Evolutionary conservation across 1,140 invertebrate genomes (phyloP).

Genomic region (Drosophila sechellia): DNA sequence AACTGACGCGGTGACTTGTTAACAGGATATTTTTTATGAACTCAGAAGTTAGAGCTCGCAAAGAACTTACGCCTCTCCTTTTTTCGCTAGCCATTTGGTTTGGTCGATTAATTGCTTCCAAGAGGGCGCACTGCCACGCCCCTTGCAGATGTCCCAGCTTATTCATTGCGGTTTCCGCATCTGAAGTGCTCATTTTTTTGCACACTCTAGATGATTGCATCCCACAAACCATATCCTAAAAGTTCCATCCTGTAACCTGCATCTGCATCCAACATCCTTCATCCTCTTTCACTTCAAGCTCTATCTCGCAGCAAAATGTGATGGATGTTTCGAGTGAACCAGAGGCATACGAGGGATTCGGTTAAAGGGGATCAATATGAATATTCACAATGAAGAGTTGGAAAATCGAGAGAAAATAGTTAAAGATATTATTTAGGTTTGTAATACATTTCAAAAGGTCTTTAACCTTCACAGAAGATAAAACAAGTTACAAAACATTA

Average conservation of each 20-base stretch:
- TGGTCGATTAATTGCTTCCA: conserved; percentile 42
- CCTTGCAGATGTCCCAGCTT: conserved; percentile 21
- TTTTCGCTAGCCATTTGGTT: conserved; percentile 2
- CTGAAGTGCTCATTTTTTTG: conserved; percentile 17
- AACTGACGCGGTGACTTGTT: background rate
- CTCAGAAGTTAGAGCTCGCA: no score
- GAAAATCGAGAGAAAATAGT: background rate
- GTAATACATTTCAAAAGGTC: no score
- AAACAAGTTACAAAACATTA: no score
- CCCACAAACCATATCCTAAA: conserved; percentile 12
- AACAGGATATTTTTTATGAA: background rate
- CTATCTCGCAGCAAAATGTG: conserved; percentile 51
- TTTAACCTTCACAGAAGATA: no score
- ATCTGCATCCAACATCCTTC: conserved; percentile 2
- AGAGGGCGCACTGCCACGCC: conserved; percentile 45
- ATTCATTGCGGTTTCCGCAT: conserved; percentile 45
- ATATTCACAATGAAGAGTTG: no score
- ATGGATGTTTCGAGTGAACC: background rate
- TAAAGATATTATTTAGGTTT: background rate
- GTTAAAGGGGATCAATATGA: background rate
- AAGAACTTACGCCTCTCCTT: background rate
- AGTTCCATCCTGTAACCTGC: background rate
- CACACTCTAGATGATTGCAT: conserved; percentile 75
- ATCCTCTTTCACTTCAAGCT: conserved; percentile 16
- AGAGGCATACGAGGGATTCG: background rate